These are phyloP conservation scores for Diaprepes abbreviatus DNA, from an alignment of 2,888 invertebrate species.

Conservation along the genomic window DNA sequence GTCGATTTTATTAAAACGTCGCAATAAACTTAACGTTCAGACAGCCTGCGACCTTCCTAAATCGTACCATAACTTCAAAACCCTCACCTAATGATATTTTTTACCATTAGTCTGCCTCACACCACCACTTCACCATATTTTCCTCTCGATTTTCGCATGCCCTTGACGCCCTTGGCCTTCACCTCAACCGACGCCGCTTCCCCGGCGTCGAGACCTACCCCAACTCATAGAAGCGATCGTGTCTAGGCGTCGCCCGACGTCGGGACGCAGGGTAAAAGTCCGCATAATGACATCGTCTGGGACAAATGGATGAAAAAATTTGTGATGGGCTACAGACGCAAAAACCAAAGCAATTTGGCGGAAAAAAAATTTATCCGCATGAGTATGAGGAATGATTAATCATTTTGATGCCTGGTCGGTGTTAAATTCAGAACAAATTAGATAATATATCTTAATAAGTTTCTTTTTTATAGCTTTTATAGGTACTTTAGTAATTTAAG, in stretches of 20 bases:
- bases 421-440: no score
- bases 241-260: conserved; percentile 39
- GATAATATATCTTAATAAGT: no score
- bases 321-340: background rate
- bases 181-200: conserved; percentile 26
- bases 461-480: no score
- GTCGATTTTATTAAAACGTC: background rate
- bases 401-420: no score
- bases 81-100: conserved; percentile 10
- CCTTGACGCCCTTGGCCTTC: conserved; percentile 44
- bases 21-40: background rate
- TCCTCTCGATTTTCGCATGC: conserved; percentile 8
- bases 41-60: background rate
- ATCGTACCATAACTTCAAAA: conserved; percentile 1
- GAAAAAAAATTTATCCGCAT: no score
- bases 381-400: no score
- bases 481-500: no score
- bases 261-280: conserved; percentile 42
- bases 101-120: conserved; percentile 3
- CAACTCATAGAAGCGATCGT: conserved; percentile 42
- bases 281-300: conserved; percentile 44
- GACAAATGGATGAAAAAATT: conserved; percentile 33
- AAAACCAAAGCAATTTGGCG: background rate
- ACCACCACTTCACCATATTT: background rate
- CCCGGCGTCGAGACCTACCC: conserved; percentile 42